A percentile compares a stretch with the other conserved stretches of the same genome.
Evolutionary conservation across 2,888 invertebrate genomes (phyloP).

Genomic region (Linhomoeus sp.): DNA sequence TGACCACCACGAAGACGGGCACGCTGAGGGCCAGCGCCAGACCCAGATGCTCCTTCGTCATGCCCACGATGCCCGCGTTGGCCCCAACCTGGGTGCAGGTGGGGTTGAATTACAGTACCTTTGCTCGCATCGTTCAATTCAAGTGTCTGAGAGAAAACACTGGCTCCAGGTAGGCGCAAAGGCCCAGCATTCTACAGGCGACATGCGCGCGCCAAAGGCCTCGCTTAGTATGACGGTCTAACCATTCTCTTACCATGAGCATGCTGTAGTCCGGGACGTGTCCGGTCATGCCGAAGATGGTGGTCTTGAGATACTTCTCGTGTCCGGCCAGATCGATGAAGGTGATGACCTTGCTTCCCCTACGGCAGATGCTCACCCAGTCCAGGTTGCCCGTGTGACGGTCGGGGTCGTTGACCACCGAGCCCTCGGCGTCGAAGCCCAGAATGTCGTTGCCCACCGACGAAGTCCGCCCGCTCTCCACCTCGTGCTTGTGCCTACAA

Average conservation of each 20-base stretch:
- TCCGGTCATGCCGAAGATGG: slow-evolving; percentile 98
- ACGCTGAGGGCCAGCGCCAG: slow-evolving; percentile 82
- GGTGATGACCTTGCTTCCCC: slow-evolving; percentile 64
- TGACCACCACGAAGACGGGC: slow-evolving; percentile 93
- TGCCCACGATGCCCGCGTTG: slow-evolving; percentile 86
- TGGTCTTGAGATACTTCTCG: slow-evolving; percentile 93
- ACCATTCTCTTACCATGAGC: slow-evolving; percentile 79
- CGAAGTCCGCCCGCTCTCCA: slow-evolving; percentile 90
- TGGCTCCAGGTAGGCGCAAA: too few species aligned
- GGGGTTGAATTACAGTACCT: too few species aligned
- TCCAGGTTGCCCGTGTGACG: slow-evolving; percentile 45
- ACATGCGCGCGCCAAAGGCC: too few species aligned
- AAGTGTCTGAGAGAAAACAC: too few species aligned
- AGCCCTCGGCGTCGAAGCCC: slow-evolving; percentile 74
- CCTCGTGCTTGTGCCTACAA: slow-evolving; percentile 84
- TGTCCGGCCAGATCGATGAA: slow-evolving; percentile 98
- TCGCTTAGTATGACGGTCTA: too few species aligned
- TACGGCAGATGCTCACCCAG: slow-evolving; percentile 97
- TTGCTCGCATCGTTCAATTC: too few species aligned
- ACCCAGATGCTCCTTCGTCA: slow-evolving; percentile 71
- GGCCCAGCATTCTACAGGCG: too few species aligned
- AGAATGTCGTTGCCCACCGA: slow-evolving; percentile 99
- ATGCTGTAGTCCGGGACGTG: slow-evolving; percentile 97
- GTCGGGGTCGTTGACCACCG: slow-evolving; percentile 81
- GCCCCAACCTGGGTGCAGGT: slow-evolving; percentile 55